Conservation (phyloP, 2,797 vertebrate genomes). For the Notamacropus eugenii region DNA sequence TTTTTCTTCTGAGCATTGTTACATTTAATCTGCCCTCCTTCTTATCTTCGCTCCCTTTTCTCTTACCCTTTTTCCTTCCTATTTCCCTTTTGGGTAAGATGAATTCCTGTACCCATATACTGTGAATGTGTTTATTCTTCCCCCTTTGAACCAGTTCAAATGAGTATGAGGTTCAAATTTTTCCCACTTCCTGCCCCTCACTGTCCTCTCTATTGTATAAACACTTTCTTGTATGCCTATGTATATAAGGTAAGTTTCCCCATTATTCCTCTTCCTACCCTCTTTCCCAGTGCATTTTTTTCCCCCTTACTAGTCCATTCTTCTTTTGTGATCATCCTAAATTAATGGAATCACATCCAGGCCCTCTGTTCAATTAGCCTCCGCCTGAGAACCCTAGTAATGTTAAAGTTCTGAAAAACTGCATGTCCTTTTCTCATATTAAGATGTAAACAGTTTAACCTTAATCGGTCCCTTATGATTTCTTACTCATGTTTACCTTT, state of each 20-base stretch:
- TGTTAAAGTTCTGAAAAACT: neutral
- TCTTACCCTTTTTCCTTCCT: neutral
- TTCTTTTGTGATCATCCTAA: neutral
- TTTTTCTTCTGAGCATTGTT: neutral
- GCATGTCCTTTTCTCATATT: neutral
- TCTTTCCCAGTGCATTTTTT: neutral
- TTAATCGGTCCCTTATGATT: neutral
- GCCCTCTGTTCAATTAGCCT: neutral
- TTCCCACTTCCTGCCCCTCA: neutral
- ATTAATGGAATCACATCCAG: neutral
- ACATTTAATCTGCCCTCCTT: neutral
- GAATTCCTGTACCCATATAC: neutral
- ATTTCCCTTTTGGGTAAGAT: neutral
- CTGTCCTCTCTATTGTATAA: neutral
- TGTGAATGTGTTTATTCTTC: neutral
- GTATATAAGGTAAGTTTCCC: neutral
- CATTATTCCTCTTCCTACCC: neutral
- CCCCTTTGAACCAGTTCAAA: neutral
- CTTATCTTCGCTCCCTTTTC: neutral
- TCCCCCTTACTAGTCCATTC: neutral
- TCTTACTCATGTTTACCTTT: neutral
- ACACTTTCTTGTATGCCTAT: neutral
- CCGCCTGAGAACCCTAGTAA: neutral
- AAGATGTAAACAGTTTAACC: neutral
- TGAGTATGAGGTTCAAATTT: neutral